Evolutionary conservation across 2,888 invertebrate species (phyloP).

Genomic region (Zaprionus lineosus): DNA sequence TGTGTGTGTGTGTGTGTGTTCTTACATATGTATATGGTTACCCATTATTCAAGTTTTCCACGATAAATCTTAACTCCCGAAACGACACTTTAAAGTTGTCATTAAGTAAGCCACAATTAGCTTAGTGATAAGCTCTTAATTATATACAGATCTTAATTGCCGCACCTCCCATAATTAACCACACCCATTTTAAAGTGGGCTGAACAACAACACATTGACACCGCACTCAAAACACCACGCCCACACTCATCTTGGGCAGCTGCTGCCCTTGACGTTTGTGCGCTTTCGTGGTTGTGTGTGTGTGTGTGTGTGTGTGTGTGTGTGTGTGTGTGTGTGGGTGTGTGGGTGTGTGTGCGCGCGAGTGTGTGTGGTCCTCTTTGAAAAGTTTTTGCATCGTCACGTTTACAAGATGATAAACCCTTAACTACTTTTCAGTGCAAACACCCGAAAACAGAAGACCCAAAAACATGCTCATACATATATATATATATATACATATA

Average conservation of each 20-base stretch:
- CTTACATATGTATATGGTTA: too few relatives aligned
- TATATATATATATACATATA: conserved; percentile 6
- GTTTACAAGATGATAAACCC: conserved; percentile 78
- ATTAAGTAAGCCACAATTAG: conserved; percentile 24
- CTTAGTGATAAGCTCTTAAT: conserved; percentile 59
- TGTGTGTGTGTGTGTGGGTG: background rate
- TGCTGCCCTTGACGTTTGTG: too few relatives aligned
- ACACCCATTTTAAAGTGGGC: conserved; percentile 13
- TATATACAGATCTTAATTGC: conserved; percentile 45
- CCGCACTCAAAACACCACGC: background rate
- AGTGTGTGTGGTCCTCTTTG: conserved; percentile 43
- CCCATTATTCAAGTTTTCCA: background rate
- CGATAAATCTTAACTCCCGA: too few relatives aligned
- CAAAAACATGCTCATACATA: conserved; percentile 20
- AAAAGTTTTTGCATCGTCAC: conserved; percentile 67
- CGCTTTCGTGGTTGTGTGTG: too few relatives aligned
- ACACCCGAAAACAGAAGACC: conserved; percentile 41
- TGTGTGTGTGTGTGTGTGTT: too few relatives aligned
- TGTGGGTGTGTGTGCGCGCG: too few relatives aligned
- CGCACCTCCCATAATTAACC: conserved; percentile 21
- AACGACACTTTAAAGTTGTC: conserved; percentile 1
- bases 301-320: conserved; percentile 34
- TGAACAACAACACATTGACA: conserved; percentile 25
- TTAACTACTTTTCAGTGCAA: conserved; percentile 68
- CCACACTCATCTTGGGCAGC: background rate